phyloP scores from a whole-genome alignment of 1,140 invertebrate genomes.

The Episyrphus balteatus region DNA sequence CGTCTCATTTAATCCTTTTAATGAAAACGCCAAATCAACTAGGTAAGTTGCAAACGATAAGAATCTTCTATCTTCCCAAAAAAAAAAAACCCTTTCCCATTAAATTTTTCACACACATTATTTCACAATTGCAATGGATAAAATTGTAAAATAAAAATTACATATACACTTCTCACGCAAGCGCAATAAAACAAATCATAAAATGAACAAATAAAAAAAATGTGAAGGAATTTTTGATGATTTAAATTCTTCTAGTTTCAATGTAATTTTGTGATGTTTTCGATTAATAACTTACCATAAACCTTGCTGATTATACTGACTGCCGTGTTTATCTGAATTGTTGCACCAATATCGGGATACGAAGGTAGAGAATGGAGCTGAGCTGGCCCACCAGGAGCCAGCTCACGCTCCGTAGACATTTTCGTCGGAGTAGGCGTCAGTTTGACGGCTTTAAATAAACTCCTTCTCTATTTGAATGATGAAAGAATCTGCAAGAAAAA shows the following conservation, averaged over 20 bases:
- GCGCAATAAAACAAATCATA: not conserved
- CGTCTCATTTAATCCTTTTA: slow-evolving; percentile 76
- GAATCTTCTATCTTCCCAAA: not conserved
- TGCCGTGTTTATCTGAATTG: slow-evolving; percentile 43
- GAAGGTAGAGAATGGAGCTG: slow-evolving; percentile 35
- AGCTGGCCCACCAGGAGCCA: slow-evolving; percentile 38
- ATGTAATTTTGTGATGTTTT: too few relatives aligned
- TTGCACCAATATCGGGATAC: slow-evolving; percentile 41
- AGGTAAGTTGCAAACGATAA: slow-evolving; percentile 46
- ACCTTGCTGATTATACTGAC: slow-evolving; percentile 49
- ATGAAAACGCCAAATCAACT: slow-evolving; percentile 50
- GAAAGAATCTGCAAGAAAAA: slow-evolving; percentile 4
- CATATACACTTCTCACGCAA: not conserved
- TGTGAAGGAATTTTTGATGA: not conserved
- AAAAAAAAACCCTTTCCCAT: not conserved
- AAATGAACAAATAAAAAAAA: not conserved
- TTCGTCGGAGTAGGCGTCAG: slow-evolving; percentile 36
- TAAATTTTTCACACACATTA: not conserved
- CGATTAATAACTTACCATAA: slow-evolving; percentile 37
- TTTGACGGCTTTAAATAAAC: slow-evolving; percentile 18
- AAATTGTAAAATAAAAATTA: not conserved
- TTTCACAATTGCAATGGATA: too few relatives aligned
- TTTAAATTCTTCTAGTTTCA: too few relatives aligned
- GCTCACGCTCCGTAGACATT: slow-evolving; percentile 39
- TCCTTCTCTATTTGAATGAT: slow-evolving; percentile 9